Conservation (phyloP, 2,113 vertebrate genomes). For the Thamnophis sirtalis region DNA sequence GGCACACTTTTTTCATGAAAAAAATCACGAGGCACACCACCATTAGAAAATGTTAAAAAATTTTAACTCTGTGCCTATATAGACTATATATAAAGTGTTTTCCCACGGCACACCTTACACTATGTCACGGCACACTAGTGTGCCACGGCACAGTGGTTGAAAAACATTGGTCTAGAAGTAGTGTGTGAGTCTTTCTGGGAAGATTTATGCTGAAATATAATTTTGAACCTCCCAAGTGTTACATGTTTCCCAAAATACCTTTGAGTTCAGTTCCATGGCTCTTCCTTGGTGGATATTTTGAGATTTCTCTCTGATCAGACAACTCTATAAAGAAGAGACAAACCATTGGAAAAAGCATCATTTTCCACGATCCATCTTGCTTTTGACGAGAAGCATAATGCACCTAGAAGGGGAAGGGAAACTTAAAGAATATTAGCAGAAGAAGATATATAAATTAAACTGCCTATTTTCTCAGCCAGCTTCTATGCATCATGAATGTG, state of each 20-base stretch:
- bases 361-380: neutral
- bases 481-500: neutral
- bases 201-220: neutral
- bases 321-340: constrained; percentile 14
- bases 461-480: neutral
- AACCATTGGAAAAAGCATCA: neutral
- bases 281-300: neutral
- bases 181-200: neutral
- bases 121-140: too few species aligned
- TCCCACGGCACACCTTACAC: too few species aligned
- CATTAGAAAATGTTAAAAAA: too few species aligned
- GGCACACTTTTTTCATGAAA: too few species aligned
- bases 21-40: too few species aligned
- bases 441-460: neutral
- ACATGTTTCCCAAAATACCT: neutral
- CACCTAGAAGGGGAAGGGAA: neutral
- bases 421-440: neutral
- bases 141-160: too few species aligned
- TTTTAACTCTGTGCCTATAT: too few species aligned
- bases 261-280: constrained; percentile 19
- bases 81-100: too few species aligned
- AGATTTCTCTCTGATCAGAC: neutral
- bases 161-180: too few species aligned
- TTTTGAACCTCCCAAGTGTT: neutral
- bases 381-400: neutral